Conservation (phyloP, 2,888 invertebrate species). For the Troides helena region DNA sequence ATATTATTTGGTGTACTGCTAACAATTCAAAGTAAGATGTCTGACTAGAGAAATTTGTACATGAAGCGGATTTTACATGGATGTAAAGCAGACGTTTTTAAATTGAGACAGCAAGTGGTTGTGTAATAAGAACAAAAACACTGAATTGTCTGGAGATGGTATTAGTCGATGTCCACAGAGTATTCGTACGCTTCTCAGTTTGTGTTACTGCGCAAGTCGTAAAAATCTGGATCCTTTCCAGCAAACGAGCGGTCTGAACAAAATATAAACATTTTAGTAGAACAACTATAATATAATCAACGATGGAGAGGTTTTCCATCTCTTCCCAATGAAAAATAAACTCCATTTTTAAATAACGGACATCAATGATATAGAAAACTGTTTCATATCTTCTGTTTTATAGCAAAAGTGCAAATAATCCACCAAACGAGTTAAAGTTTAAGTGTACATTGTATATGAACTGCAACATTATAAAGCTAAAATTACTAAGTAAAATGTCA, state of each 20-base stretch:
- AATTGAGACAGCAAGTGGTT: slow-evolving; percentile 8
- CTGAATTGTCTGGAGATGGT: slow-evolving; percentile 13
- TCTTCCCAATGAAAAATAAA: not conserved
- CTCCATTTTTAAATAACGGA: too few species aligned
- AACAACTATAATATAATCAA: slow-evolving; percentile 34
- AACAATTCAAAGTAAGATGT: not conserved
- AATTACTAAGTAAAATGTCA: too few species aligned
- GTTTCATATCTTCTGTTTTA: too few species aligned
- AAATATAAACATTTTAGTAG: slow-evolving; percentile 31
- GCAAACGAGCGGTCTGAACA: slow-evolving; percentile 37
- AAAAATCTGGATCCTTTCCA: slow-evolving; percentile 52
- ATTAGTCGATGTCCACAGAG: slow-evolving; percentile 24
- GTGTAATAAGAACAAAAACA: slow-evolving; percentile 21
- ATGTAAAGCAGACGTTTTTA: slow-evolving; percentile 9
- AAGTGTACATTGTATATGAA: too few species aligned
- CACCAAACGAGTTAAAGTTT: too few species aligned
- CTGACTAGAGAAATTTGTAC: not conserved
- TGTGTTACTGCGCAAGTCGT: slow-evolving; percentile 35
- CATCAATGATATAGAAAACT: not conserved
- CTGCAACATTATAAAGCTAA: too few species aligned
- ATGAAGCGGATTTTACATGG: not conserved
- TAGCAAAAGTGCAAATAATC: too few species aligned
- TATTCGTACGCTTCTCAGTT: slow-evolving; percentile 17
- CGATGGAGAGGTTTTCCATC: not conserved
- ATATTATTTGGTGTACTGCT: not conserved